Conservation (phyloP, 2,113 vertebrate genomes). For the Platycercus adscitus region DNA sequence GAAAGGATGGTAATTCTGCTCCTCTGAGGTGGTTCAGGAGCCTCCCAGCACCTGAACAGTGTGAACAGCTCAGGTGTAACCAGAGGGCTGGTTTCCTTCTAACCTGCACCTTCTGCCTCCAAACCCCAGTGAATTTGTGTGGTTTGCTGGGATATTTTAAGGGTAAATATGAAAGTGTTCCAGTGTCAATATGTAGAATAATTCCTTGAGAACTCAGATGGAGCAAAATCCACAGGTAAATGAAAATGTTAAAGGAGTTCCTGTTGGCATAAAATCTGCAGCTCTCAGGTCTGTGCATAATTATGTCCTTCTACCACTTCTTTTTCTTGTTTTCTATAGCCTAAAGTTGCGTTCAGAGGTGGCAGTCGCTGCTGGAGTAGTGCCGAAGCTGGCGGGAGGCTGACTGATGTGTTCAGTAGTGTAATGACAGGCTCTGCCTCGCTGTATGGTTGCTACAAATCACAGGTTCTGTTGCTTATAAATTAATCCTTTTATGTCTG, state of each 20-base stretch:
- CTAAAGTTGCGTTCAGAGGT: conserved; percentile 56
- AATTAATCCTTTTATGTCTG: neutral
- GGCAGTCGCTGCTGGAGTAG: conserved; percentile 63
- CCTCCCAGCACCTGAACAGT: neutral
- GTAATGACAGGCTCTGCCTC: conserved; percentile 57
- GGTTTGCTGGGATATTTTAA: neutral
- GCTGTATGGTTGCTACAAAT: conserved; percentile 72
- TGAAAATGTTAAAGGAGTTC: neutral
- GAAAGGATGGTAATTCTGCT: neutral
- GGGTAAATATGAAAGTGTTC: neutral
- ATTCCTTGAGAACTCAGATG: neutral
- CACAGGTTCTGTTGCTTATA: conserved; percentile 57
- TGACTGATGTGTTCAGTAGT: conserved; percentile 62
- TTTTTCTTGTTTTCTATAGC: conserved; percentile 5
- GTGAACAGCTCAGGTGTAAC: neutral
- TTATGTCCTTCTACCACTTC: neutral
- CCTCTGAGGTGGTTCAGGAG: neutral
- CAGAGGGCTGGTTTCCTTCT: neutral
- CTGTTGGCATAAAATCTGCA: neutral
- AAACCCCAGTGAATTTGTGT: neutral
- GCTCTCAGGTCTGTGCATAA: neutral
- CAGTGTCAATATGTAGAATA: accelerated
- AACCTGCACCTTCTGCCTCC: neutral
- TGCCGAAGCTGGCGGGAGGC: conserved; percentile 20
- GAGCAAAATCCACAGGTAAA: neutral